Evolutionary conservation across 92 coral and sea anemone species (phyloP).

Genomic region (Montipora capitata): DNA sequence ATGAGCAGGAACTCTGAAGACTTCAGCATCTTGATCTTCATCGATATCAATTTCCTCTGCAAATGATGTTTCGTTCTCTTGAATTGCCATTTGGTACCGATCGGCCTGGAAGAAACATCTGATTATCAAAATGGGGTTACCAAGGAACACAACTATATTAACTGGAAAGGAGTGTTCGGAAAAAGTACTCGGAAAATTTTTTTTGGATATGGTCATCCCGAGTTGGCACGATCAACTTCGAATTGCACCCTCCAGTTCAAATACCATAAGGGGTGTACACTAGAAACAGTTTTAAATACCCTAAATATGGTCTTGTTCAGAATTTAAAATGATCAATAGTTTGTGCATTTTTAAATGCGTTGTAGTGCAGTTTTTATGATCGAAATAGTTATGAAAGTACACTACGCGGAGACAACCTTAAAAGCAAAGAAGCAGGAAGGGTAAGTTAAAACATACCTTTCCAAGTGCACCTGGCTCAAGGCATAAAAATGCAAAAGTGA

Average conservation of each 20-base stretch:
- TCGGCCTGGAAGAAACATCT: neutral
- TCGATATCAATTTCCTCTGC: conserved; percentile 22
- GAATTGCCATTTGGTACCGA: conserved; percentile 2
- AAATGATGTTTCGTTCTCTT: conserved; percentile 25
- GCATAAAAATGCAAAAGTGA: neutral
- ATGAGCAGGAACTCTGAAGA: conserved; percentile 38
- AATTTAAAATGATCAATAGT: neutral
- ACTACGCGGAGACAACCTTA: neutral
- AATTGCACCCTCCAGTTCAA: no score
- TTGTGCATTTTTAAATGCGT: neutral
- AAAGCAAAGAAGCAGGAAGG: neutral
- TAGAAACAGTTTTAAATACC: no score
- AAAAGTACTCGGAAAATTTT: no score
- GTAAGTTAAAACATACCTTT: neutral
- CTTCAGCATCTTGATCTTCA: neutral
- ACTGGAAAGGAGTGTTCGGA: neutral
- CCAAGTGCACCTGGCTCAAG: neutral
- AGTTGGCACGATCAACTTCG: neutral
- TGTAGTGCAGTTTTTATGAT: neutral
- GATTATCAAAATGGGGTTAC: neutral
- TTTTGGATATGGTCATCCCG: neutral
- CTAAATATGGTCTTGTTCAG: no score
- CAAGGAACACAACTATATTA: neutral
- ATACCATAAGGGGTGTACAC: no score
- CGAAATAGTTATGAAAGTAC: neutral